Percentiles rank a stretch among this genome's conserved stretches.
Evolutionary conservation across 2,113 vertebrate species (phyloP).

Genomic region (Sphaerodactylus townsendi): DNA sequence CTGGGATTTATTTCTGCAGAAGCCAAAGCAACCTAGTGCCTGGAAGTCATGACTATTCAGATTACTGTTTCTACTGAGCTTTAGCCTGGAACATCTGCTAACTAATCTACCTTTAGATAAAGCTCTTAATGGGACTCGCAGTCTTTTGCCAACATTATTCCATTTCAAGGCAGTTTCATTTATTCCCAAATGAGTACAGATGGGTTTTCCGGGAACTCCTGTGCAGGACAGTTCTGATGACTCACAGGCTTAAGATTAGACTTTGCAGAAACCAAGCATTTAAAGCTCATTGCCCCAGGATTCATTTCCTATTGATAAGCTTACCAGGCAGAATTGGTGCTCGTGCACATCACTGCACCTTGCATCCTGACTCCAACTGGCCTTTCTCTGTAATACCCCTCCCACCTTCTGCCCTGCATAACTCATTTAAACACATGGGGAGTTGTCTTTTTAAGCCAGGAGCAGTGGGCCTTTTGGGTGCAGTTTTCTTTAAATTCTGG

Average conservation of each 20-base stretch:
- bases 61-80: not conserved
- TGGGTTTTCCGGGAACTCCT: not conserved
- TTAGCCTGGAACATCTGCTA: not conserved
- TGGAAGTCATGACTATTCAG: not conserved
- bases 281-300: not conserved
- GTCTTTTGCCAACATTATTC: slow-evolving; percentile 5
- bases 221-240: not conserved
- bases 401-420: no score
- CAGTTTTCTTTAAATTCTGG: no score
- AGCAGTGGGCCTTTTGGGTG: no score
- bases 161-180: not conserved
- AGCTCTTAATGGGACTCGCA: not conserved
- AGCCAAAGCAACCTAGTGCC: not conserved
- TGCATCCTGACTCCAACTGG: no score
- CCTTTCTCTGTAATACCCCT: no score
- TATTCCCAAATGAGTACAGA: not conserved
- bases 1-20: not conserved
- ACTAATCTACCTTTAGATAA: not conserved
- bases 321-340: not conserved
- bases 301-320: not conserved
- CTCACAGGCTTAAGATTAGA: not conserved
- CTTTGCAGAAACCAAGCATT: not conserved
- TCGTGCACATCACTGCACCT: no score
- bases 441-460: no score
- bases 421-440: no score